These are phyloP conservation scores for Sphenopsis melanotis DNA, from an alignment of 2,797 vertebrate species.

Conservation along the genomic window DNA sequence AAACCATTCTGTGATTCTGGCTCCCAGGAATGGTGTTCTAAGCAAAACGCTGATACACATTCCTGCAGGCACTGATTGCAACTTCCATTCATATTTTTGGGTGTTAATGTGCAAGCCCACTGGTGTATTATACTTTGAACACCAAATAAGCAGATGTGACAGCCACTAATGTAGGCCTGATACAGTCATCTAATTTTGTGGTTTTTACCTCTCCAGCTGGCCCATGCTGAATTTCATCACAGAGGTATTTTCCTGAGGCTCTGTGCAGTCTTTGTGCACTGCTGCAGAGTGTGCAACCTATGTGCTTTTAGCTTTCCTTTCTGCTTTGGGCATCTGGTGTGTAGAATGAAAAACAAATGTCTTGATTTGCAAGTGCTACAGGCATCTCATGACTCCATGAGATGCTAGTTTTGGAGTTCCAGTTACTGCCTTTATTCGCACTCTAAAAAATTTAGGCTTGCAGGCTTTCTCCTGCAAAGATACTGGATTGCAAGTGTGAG, in stretches of 20 bases:
- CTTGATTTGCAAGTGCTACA: background rate
- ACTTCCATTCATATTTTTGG: background rate
- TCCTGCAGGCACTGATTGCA: background rate
- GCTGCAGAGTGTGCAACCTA: background rate
- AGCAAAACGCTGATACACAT: background rate
- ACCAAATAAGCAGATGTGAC: background rate
- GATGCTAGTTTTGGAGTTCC: background rate
- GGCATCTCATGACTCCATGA: background rate
- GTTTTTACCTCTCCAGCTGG: background rate
- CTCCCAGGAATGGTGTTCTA: background rate
- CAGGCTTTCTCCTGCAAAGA: background rate
- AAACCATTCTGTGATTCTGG: background rate
- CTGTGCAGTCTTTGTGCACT: background rate
- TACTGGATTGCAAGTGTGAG: background rate
- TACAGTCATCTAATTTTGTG: background rate
- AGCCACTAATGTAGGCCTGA: background rate
- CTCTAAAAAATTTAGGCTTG: background rate
- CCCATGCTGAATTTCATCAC: background rate
- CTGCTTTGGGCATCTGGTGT: background rate
- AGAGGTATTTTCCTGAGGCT: background rate
- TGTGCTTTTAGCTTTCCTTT: background rate
- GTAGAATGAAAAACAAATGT: background rate
- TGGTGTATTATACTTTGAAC: background rate
- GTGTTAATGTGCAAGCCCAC: background rate
- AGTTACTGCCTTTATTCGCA: background rate